Conservation (phyloP, 2,797 vertebrate genomes). For the Chelon auratus region DNA sequence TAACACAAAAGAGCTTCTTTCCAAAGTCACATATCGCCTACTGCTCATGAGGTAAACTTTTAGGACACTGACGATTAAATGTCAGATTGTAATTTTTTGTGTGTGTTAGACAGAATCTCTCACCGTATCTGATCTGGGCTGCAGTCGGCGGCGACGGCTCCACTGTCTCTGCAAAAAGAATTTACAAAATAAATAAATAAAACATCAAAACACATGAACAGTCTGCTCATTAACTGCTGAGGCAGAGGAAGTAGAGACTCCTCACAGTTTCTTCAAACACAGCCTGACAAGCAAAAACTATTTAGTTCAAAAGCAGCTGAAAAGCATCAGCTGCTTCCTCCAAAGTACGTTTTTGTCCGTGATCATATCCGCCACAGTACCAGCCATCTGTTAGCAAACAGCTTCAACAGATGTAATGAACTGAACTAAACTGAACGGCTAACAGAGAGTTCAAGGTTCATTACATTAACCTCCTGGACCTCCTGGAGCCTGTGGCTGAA, state of each 20-base stretch:
- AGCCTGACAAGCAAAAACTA: too few relatives aligned
- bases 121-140: slow-evolving; percentile 93
- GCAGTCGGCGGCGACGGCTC: slow-evolving; percentile 88
- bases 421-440: too few relatives aligned
- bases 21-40: not conserved
- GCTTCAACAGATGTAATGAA: too few relatives aligned
- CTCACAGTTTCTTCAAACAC: not conserved
- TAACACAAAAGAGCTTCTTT: not conserved
- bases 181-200: slow-evolving; percentile 45
- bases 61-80: not conserved
- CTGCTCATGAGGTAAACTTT: not conserved
- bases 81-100: not conserved
- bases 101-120: slow-evolving; percentile 24
- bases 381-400: too few relatives aligned
- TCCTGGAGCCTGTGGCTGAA: too few relatives aligned
- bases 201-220: slow-evolving; percentile 29
- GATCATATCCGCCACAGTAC: too few relatives aligned
- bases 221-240: slow-evolving; percentile 12
- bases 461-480: too few relatives aligned
- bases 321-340: too few relatives aligned
- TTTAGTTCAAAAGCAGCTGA: too few relatives aligned
- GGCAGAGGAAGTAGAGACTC: not conserved
- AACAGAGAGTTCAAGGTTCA: too few relatives aligned
- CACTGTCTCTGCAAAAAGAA: slow-evolving; percentile 85
- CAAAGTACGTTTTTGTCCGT: too few relatives aligned